Conservation (phyloP, 2,888 invertebrate species). For the Xestia c-nigrum region DNA sequence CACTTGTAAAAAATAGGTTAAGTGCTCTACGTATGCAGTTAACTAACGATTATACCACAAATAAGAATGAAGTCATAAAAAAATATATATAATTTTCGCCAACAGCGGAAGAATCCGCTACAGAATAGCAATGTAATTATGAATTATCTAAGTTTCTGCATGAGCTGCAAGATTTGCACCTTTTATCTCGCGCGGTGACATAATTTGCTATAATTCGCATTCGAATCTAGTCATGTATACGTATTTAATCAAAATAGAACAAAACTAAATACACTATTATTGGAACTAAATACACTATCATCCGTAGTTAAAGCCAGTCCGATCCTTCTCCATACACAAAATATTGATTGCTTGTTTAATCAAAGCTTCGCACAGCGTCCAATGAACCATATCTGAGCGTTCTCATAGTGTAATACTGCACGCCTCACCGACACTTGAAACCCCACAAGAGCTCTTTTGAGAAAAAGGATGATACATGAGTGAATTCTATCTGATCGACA, state of each 20-base stretch:
- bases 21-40: neutral
- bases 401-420: neutral
- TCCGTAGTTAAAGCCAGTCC: neutral
- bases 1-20: neutral
- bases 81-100: neutral
- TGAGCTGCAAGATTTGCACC: neutral
- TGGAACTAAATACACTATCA: neutral
- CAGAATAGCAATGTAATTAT: neutral
- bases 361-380: neutral
- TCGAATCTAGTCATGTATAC: neutral
- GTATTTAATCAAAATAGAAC: neutral
- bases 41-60: neutral
- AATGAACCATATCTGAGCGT: too few relatives aligned
- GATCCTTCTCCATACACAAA: neutral
- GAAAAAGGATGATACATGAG: neutral
- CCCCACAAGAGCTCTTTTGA: neutral
- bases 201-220: neutral
- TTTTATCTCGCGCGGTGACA: neutral
- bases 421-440: neutral
- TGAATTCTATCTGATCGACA: neutral
- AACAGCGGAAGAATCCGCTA: neutral
- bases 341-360: neutral
- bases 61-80: neutral
- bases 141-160: too few relatives aligned
- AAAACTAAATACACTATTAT: too few relatives aligned